phyloP scores from a whole-genome alignment of 2,113 vertebrate species.

The Marcusenius ussheri region DNA sequence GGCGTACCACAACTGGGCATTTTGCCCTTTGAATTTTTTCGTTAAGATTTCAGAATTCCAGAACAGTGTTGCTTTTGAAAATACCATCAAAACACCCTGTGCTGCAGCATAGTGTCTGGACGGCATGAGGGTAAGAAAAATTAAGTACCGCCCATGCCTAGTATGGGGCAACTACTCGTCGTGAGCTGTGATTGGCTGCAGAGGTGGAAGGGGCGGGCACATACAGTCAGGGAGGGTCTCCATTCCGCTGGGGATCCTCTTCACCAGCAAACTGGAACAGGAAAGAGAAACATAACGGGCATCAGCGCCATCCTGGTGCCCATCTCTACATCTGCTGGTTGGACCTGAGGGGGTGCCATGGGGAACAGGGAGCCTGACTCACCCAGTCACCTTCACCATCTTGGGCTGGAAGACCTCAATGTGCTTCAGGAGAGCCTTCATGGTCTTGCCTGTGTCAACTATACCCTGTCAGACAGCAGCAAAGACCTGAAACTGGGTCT shows the following conservation, averaged over 20 bases:
- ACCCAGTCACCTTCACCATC: conserved; percentile 89
- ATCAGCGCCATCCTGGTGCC: background rate
- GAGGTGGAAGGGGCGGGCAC: conserved; percentile 43
- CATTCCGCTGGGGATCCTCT: conserved; percentile 66
- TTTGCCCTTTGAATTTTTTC: background rate
- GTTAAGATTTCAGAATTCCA: background rate
- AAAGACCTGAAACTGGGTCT: background rate
- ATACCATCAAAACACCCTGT: background rate
- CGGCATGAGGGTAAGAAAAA: background rate
- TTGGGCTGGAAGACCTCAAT: conserved; percentile 77
- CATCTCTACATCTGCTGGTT: background rate
- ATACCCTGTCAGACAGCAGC: conserved; percentile 63
- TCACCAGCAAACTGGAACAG: conserved; percentile 77
- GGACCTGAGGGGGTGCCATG: background rate
- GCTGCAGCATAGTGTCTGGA: background rate
- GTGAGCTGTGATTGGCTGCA: background rate
- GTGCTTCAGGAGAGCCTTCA: conserved; percentile 74
- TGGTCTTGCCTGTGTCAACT: conserved; percentile 80
- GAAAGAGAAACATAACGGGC: conserved; percentile 7
- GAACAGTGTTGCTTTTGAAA: background rate
- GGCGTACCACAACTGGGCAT: background rate
- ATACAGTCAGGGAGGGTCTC: conserved; percentile 80
- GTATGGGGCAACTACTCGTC: background rate
- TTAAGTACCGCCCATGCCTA: background rate
- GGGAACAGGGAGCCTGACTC: conserved; percentile 36